Conservation (phyloP, 2,113 vertebrate genomes). For the Tauraco erythrolophus region DNA sequence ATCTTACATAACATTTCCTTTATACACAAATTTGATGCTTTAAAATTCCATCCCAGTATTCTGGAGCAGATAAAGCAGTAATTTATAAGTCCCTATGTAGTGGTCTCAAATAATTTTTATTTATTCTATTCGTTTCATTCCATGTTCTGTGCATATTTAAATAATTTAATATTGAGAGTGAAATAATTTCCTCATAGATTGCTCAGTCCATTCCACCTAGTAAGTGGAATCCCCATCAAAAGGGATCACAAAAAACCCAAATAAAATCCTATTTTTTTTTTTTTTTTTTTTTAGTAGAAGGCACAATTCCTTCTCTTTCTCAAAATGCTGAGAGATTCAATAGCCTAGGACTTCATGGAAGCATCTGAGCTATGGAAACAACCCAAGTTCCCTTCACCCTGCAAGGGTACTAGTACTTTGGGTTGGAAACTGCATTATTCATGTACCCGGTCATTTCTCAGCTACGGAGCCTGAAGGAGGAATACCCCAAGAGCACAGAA, state of each 20-base stretch:
- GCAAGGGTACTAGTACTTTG: neutral
- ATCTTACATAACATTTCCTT: neutral
- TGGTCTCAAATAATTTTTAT: neutral
- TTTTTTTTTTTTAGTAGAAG: neutral
- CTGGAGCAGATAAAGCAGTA: neutral
- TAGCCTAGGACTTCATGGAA: neutral
- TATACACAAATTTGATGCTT: neutral
- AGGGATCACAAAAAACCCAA: neutral
- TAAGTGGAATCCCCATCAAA: neutral
- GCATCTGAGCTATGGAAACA: neutral
- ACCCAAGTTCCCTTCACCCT: neutral
- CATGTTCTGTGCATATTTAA: neutral
- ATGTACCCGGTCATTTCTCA: neutral
- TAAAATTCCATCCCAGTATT: neutral
- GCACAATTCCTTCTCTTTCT: neutral
- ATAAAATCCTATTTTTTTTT: neutral
- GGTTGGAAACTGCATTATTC: neutral
- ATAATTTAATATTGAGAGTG: neutral
- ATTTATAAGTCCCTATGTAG: neutral
- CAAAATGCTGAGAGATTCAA: neutral
- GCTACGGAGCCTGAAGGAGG: neutral
- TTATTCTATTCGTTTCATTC: neutral
- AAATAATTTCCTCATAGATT: neutral
- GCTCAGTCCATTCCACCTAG: neutral
- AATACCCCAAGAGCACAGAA: neutral